These are phyloP conservation scores for Caenorhabditis macrosperma DNA, from an alignment of 2,888 invertebrate species.

Conservation along the genomic window DNA sequence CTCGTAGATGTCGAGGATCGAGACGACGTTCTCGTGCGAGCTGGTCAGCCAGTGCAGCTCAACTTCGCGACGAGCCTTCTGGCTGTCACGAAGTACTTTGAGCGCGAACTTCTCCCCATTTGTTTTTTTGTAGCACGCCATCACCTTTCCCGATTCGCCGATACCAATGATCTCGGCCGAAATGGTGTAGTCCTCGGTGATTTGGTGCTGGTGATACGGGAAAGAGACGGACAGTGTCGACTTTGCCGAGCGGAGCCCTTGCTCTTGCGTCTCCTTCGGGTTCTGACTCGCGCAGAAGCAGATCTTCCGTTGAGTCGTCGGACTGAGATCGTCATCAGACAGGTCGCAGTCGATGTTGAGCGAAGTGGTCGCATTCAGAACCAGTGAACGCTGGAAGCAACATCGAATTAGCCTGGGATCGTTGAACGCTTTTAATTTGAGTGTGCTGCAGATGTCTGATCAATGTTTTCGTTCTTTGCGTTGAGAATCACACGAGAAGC, in stretches of 20 bases:
- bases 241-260: constrained; percentile 63
- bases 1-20: constrained; percentile 94
- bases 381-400: constrained; percentile 70
- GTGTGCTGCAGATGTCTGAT: constrained; percentile 25
- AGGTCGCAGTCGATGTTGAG: constrained; percentile 70
- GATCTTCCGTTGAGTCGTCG: constrained; percentile 66
- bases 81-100: constrained; percentile 92
- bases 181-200: constrained; percentile 79
- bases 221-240: constrained; percentile 63
- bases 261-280: constrained; percentile 70
- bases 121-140: constrained; percentile 90
- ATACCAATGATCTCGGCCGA: constrained; percentile 88
- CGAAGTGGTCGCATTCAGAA: constrained; percentile 72
- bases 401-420: not conserved
- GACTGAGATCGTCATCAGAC: constrained; percentile 69
- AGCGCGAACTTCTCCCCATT: constrained; percentile 90
- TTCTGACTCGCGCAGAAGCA: constrained; percentile 74
- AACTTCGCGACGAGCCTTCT: constrained; percentile 94
- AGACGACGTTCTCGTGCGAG: constrained; percentile 93
- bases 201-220: constrained; percentile 73
- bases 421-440: not conserved
- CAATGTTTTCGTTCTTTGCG: constrained; percentile 25
- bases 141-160: constrained; percentile 98
- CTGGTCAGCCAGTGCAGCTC: constrained; percentile 96
- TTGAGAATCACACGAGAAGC: constrained; percentile 23